These are phyloP conservation scores for Notoglanidium macrostoma DNA, from an alignment of 2,797 vertebrate genomes.

Conservation along the genomic window DNA sequence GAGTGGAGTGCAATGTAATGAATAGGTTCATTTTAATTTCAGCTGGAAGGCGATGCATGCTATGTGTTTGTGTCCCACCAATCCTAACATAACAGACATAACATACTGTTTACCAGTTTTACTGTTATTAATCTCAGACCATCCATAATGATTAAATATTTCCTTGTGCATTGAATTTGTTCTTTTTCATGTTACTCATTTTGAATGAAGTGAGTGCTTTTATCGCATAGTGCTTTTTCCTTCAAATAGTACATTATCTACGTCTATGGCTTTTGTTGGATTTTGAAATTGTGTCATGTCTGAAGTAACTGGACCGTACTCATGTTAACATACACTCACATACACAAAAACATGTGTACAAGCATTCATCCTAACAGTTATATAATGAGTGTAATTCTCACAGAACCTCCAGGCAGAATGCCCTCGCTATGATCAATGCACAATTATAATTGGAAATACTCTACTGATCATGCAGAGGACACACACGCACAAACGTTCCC, in stretches of 20 bases:
- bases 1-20: neutral
- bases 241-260: neutral
- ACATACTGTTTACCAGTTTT: neutral
- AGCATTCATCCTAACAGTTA: constrained; percentile 13
- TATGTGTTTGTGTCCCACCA: neutral
- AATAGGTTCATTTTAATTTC: constrained; percentile 3
- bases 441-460: constrained; percentile 33
- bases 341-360: neutral
- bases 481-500: constrained; percentile 16
- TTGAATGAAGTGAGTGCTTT: neutral
- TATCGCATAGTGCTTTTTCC: neutral
- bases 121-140: neutral
- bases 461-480: constrained; percentile 26
- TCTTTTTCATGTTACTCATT: neutral
- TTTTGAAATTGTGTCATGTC: neutral
- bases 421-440: constrained; percentile 23
- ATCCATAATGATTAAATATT: neutral
- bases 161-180: neutral
- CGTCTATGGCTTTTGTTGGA: neutral
- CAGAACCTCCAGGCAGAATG: constrained; percentile 1
- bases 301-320: neutral
- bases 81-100: neutral
- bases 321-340: neutral
- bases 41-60: neutral
- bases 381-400: constrained; percentile 26